Percentiles rank a stretch among this genome's conserved stretches.
These are phyloP conservation scores for Xyliphius kryptos DNA, from an alignment of 2,113 vertebrate genomes.

Conservation along the genomic window DNA sequence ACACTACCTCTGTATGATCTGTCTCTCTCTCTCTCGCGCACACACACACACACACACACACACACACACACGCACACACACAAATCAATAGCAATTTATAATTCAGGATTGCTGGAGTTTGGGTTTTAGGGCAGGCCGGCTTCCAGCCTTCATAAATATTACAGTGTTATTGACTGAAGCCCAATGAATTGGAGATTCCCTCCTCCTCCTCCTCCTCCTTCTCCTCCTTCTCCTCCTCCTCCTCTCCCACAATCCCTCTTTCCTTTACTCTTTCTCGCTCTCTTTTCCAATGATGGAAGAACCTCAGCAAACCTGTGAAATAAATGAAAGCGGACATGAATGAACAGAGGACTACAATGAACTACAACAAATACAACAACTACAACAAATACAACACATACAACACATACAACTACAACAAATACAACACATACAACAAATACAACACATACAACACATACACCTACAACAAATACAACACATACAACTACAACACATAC, in stretches of 20 bases:
- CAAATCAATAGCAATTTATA: constrained; percentile 74
- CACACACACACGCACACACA: constrained; percentile 54
- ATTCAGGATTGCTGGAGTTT: constrained; percentile 74
- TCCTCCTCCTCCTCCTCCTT: constrained; percentile 39
- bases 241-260: neutral
- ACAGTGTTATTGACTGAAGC: constrained; percentile 73
- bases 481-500: too few species aligned
- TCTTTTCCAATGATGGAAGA: constrained; percentile 35
- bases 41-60: constrained; percentile 45
- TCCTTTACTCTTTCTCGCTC: constrained; percentile 25
- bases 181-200: constrained; percentile 71
- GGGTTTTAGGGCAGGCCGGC: constrained; percentile 70
- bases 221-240: constrained; percentile 42
- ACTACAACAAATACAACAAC: too few species aligned
- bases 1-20: constrained; percentile 8
- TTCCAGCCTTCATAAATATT: constrained; percentile 76
- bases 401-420: too few species aligned
- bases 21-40: constrained; percentile 22
- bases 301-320: constrained; percentile 37
- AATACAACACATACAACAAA: too few species aligned
- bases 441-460: too few species aligned
- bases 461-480: too few species aligned
- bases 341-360: too few species aligned
- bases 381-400: too few species aligned
- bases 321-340: too few species aligned